These are phyloP conservation scores for Callinectes sapidus DNA, from an alignment of 2,888 invertebrate genomes.

Conservation along the genomic window DNA sequence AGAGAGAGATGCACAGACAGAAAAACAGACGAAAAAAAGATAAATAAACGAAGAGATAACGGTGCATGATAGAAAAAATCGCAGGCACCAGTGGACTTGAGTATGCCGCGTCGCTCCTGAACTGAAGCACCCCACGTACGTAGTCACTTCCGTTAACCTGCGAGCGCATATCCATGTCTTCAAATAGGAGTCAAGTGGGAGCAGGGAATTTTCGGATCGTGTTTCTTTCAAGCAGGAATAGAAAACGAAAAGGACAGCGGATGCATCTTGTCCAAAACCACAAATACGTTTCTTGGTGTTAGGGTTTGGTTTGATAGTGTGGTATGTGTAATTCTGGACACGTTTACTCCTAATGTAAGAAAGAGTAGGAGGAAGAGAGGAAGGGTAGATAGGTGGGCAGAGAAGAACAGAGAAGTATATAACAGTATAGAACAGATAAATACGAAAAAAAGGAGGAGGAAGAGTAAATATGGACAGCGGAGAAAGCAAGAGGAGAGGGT, in stretches of 20 bases:
- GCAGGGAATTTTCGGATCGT: background rate
- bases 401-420: background rate
- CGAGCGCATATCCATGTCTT: too few relatives aligned
- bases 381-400: background rate
- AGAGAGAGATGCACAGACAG: background rate
- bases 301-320: background rate
- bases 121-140: too few relatives aligned
- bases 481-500: background rate
- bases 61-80: too few relatives aligned
- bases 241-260: background rate
- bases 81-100: too few relatives aligned
- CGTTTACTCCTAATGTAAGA: too few relatives aligned
- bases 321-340: background rate
- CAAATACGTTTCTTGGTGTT: too few relatives aligned
- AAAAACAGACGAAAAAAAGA: background rate
- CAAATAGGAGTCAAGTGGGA: background rate
- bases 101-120: too few relatives aligned
- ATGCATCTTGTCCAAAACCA: background rate
- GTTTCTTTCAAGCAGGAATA: background rate
- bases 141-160: too few relatives aligned
- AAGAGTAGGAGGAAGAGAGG: background rate
- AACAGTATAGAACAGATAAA: background rate
- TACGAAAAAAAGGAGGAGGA: background rate
- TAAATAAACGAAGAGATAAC: background rate
- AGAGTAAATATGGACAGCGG: background rate